Conservation (phyloP, 2,888 invertebrate genomes). For the Thecocarcelia acutangulata region DNA sequence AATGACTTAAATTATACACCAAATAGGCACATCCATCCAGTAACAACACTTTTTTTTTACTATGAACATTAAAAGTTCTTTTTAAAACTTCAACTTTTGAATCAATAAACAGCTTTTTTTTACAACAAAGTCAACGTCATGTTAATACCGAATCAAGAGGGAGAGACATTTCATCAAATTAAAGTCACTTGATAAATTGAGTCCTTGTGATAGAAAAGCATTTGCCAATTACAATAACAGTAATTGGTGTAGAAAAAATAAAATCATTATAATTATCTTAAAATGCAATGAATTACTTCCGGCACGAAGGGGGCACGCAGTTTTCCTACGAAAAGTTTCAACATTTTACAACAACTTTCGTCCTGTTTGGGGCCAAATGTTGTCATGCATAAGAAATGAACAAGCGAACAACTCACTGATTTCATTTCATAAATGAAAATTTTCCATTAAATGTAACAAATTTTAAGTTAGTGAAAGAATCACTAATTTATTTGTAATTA, state of each 20-base stretch:
- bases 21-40: constrained; percentile 34
- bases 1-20: constrained; percentile 32
- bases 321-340: background rate
- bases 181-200: constrained; percentile 9
- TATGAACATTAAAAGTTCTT: background rate
- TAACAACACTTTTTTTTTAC: constrained; percentile 10
- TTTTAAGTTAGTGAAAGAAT: constrained; percentile 39
- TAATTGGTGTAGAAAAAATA: constrained; percentile 46
- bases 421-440: constrained; percentile 44
- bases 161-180: background rate
- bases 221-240: constrained; percentile 55
- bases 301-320: constrained; percentile 48
- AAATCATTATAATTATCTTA: constrained; percentile 60
- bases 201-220: constrained; percentile 48
- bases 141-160: background rate
- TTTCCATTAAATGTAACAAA: constrained; percentile 48
- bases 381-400: constrained; percentile 29
- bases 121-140: background rate
- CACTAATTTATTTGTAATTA: constrained; percentile 52
- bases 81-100: constrained; percentile 45
- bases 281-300: constrained; percentile 64
- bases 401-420: constrained; percentile 6
- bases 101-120: constrained; percentile 16
- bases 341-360: too few relatives aligned
- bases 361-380: constrained; percentile 23